A percentile compares a stretch with the other conserved stretches of the same genome.
phyloP scores from a whole-genome alignment of 2,888 invertebrate genomes.

The Dascillus cervinus region DNA sequence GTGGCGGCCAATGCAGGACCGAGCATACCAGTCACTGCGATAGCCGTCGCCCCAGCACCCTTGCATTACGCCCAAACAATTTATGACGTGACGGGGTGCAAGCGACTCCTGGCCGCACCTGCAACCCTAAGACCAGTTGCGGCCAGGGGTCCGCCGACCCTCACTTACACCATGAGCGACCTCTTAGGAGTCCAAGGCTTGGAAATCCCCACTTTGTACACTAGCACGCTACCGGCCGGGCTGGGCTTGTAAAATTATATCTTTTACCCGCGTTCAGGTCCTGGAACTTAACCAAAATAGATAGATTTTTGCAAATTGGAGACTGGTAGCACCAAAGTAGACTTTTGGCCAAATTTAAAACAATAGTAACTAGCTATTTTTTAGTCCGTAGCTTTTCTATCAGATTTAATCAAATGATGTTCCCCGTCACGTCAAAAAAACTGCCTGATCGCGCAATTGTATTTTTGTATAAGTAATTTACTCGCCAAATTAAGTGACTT shows the following conservation, averaged over 20 bases:
- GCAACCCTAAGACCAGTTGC: conserved; percentile 44
- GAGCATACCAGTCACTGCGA: conserved; percentile 33
- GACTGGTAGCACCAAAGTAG: no score
- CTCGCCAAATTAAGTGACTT: no score
- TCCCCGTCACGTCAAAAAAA: conserved; percentile 22
- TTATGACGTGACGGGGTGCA: conserved; percentile 48
- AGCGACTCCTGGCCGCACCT: conserved; percentile 52
- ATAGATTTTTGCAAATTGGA: no score
- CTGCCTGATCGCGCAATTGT: conserved; percentile 21
- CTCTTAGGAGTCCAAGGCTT: conserved; percentile 63
- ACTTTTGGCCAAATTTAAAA: conserved; percentile 23
- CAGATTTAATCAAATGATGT: no score
- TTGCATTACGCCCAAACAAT: conserved; percentile 40
- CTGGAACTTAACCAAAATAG: no score
- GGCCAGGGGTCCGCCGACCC: conserved; percentile 48
- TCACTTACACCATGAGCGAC: conserved; percentile 63
- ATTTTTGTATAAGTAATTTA: background rate
- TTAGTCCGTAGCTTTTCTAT: conserved; percentile 1
- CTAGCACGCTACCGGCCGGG: conserved; percentile 59
- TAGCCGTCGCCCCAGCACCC: conserved; percentile 37
- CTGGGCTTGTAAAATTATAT: no score
- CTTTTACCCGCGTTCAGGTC: no score
- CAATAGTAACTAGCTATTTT: conserved; percentile 10
- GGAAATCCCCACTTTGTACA: conserved; percentile 63
- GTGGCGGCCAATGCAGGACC: conserved; percentile 28